Percentiles rank a stretch among this genome's conserved stretches.
phyloP scores from a whole-genome alignment of 2,888 invertebrate species.

The Lithophane semibrunnea region DNA sequence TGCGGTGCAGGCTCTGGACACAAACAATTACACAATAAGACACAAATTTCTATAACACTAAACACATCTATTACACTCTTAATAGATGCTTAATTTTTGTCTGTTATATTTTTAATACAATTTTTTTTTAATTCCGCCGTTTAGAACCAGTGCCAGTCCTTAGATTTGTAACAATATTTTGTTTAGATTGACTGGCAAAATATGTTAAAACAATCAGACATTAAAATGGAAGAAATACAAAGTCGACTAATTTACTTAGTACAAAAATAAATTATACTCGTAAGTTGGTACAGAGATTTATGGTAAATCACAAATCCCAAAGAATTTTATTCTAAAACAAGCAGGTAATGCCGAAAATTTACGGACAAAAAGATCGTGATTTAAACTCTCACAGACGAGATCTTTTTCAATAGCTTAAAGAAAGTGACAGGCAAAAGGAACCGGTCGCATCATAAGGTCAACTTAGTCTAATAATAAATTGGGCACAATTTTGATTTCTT shows the following conservation, averaged over 20 bases:
- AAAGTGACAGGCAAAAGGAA: constrained; percentile 56
- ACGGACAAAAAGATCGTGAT: constrained; percentile 13
- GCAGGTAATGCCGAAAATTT: not conserved
- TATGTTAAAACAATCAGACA: not conserved
- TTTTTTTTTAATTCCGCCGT: constrained; percentile 19
- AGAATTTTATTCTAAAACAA: not conserved
- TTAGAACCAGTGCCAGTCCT: not conserved
- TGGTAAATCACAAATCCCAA: not conserved
- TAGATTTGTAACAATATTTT: not conserved
- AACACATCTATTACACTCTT: not conserved
- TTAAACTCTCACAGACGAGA: constrained; percentile 31
- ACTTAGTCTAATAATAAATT: constrained; percentile 27
- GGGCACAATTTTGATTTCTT: constrained; percentile 22
- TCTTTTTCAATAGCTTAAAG: constrained; percentile 41
- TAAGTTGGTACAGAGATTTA: not conserved
- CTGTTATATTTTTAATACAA: constrained; percentile 17
- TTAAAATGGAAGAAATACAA: not conserved
- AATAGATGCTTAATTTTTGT: not conserved
- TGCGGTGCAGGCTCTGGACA: constrained; percentile 95
- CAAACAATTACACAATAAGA: constrained; percentile 38
- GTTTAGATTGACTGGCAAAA: constrained; percentile 6
- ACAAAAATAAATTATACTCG: not conserved
- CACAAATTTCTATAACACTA: constrained; percentile 11
- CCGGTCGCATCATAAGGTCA: constrained; percentile 48
- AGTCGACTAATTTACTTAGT: not conserved